These are phyloP conservation scores for Chironomus tentans DNA, from an alignment of 2,888 invertebrate species.

Conservation along the genomic window DNA sequence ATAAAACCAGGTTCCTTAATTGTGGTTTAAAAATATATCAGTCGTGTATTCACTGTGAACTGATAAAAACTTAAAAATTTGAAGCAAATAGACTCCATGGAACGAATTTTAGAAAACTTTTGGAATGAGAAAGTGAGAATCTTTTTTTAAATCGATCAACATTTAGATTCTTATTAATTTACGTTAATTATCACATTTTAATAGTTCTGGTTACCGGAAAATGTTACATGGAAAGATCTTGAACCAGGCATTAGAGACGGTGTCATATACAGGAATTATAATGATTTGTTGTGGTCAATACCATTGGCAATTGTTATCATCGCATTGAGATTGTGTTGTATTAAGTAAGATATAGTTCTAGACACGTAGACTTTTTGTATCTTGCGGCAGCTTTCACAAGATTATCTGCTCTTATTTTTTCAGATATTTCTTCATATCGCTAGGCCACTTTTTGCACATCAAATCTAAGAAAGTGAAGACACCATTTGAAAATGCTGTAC, in stretches of 20 bases:
- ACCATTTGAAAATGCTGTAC: constrained; percentile 57
- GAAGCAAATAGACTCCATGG: too few relatives aligned
- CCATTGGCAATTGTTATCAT: constrained; percentile 73
- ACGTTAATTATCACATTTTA: constrained; percentile 49
- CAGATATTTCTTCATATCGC: constrained; percentile 72
- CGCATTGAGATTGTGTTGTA: constrained; percentile 63
- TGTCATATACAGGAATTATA: constrained; percentile 65
- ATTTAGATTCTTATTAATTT: too few relatives aligned
- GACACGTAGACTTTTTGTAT: too few relatives aligned
- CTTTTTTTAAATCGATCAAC: neutral
- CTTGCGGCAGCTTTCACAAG: too few relatives aligned
- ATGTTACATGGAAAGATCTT: constrained; percentile 81
- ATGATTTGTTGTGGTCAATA: constrained; percentile 70
- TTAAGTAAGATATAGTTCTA: constrained; percentile 63
- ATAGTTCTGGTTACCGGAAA: constrained; percentile 84
- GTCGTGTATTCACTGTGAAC: too few relatives aligned
- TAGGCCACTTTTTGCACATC: constrained; percentile 72
- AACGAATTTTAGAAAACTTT: neutral
- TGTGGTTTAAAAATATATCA: too few relatives aligned
- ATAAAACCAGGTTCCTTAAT: too few relatives aligned
- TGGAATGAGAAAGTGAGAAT: neutral
- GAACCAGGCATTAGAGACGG: constrained; percentile 62
- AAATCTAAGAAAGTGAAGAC: constrained; percentile 68
- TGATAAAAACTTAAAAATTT: too few relatives aligned
- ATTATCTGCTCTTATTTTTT: constrained; percentile 14